Percentiles rank a stretch among this genome's conserved stretches.
Conservation (phyloP, 2,888 invertebrate genomes). For the Leucoptera coffeella region DNA sequence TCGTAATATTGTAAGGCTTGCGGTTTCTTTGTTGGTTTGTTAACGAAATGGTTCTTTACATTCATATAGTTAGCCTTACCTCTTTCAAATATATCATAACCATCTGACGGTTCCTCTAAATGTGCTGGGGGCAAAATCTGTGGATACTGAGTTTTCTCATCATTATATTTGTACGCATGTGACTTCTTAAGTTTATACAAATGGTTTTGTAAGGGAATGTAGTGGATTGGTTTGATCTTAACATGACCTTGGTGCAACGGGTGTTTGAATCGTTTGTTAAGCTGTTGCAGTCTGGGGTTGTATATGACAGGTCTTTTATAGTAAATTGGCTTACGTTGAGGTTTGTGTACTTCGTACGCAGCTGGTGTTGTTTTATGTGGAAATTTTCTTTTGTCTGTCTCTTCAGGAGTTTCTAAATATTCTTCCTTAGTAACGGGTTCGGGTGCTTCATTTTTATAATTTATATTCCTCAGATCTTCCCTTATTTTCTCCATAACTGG, state of each 20-base stretch:
- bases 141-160: slow-evolving; percentile 43
- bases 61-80: slow-evolving; percentile 32
- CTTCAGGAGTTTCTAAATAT: slow-evolving; percentile 27
- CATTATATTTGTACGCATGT: slow-evolving; percentile 35
- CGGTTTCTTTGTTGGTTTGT: slow-evolving; percentile 19
- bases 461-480: slow-evolving; percentile 19
- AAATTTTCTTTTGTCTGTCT: slow-evolving; percentile 24
- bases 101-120: slow-evolving; percentile 32
- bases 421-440: slow-evolving; percentile 21
- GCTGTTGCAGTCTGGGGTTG: slow-evolving; percentile 16
- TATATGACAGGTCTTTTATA: slow-evolving; percentile 16
- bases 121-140: slow-evolving; percentile 17
- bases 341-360: slow-evolving; percentile 28
- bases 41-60: slow-evolving; percentile 30
- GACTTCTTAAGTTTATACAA: slow-evolving; percentile 28
- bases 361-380: slow-evolving; percentile 27
- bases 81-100: slow-evolving; percentile 48
- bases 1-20: no score
- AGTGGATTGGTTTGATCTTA: slow-evolving; percentile 35
- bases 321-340: slow-evolving; percentile 29
- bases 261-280: slow-evolving; percentile 32
- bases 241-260: slow-evolving; percentile 34
- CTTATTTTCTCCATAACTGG: slow-evolving; percentile 26
- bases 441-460: slow-evolving; percentile 27
- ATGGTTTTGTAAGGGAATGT: slow-evolving; percentile 32